A percentile compares a stretch with the other conserved stretches of the same genome.
phyloP scores from a whole-genome alignment of 2,113 vertebrate species.

The Catharus fuscescens region DNA sequence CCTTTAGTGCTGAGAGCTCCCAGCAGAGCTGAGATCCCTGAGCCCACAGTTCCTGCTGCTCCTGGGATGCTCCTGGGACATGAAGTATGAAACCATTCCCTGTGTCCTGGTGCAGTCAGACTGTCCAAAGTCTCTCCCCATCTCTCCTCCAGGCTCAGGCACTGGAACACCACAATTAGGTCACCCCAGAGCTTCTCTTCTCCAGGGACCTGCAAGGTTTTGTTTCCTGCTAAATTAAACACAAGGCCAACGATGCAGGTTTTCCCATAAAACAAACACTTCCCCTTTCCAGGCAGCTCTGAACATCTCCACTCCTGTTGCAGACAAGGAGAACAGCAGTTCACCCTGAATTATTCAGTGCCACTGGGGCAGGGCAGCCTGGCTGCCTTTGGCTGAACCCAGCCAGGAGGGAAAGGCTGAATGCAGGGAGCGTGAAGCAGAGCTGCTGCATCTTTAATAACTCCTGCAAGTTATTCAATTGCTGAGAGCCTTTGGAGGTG shows the following conservation, averaged over 20 bases:
- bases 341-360: conserved; percentile 44
- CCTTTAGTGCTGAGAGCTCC: neutral
- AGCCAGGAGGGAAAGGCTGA: neutral
- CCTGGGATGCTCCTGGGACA: neutral
- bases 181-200: neutral
- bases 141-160: neutral
- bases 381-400: neutral
- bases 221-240: neutral
- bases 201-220: neutral
- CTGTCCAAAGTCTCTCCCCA: neutral
- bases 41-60: neutral
- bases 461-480: neutral
- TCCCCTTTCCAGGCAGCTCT: neutral
- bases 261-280: neutral
- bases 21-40: neutral
- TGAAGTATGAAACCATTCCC: neutral
- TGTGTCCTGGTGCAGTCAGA: neutral
- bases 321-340: conserved; percentile 29
- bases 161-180: neutral
- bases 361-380: neutral
- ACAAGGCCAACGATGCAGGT: neutral
- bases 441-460: neutral
- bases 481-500: neutral
- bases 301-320: neutral
- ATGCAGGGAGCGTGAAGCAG: neutral